A percentile compares a stretch with the other conserved stretches of the same genome.
These are phyloP conservation scores for Stegophylla sp. DNA, from an alignment of 2,888 invertebrate genomes.

Conservation along the genomic window DNA sequence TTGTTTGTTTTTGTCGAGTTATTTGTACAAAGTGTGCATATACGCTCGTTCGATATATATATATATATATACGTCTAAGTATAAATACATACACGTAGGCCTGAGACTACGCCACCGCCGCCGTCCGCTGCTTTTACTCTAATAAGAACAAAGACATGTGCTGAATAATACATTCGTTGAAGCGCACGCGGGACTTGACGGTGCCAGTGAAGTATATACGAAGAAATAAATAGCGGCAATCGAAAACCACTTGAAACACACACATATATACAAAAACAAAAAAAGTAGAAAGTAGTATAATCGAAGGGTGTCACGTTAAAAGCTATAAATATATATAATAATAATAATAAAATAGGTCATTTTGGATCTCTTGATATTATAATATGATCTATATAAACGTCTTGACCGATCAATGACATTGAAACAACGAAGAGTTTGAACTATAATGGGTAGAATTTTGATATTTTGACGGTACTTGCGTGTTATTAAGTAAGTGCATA, in stretches of 20 bases:
- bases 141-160: conserved; percentile 35
- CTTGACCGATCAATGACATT: too few species aligned
- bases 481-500: too few species aligned
- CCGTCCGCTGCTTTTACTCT: conserved; percentile 34
- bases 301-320: conserved; percentile 6
- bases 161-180: conserved; percentile 39
- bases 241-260: conserved; percentile 21
- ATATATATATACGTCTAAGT: background rate
- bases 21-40: conserved; percentile 23
- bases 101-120: too few species aligned
- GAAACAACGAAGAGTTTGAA: too few species aligned
- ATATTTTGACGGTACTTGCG: too few species aligned
- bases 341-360: too few species aligned
- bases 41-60: conserved; percentile 3
- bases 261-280: background rate
- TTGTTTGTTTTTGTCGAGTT: conserved; percentile 8
- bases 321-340: too few species aligned
- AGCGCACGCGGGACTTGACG: background rate
- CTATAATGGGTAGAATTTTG: too few species aligned
- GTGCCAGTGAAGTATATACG: background rate
- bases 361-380: too few species aligned
- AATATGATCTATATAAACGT: too few species aligned
- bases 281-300: background rate
- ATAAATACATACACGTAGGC: background rate
- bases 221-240: conserved; percentile 29